Conservation (phyloP, 2,888 invertebrate genomes). For the Acleris emargana region DNA sequence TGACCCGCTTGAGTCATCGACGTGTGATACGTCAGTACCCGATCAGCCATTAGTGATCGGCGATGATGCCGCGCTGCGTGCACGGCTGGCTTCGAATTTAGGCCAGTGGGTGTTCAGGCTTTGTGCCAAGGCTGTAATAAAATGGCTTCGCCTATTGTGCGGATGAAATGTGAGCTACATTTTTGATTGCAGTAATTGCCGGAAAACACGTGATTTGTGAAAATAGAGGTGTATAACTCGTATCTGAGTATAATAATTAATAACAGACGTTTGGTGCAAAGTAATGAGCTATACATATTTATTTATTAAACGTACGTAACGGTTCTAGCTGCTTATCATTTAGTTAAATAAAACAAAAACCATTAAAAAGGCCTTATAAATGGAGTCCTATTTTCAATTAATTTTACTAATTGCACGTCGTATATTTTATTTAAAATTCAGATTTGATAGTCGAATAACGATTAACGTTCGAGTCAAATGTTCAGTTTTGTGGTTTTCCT, state of each 20-base stretch:
- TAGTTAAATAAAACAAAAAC: conserved; percentile 6
- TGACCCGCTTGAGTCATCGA: conserved; percentile 22
- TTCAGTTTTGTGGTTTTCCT: conserved; percentile 14
- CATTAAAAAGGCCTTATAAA: conserved; percentile 29
- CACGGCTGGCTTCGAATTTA: conserved; percentile 29
- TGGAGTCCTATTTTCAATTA: conserved; percentile 8
- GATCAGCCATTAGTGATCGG: conserved; percentile 10
- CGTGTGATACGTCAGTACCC: conserved; percentile 13
- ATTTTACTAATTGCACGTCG: neutral
- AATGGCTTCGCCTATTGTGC: conserved; percentile 20
- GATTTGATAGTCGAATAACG: conserved; percentile 19
- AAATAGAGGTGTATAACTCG: no score
- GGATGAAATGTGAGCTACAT: conserved; percentile 5
- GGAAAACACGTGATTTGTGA: no score
- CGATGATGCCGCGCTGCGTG: conserved; percentile 14
- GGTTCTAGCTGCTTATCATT: conserved; percentile 2
- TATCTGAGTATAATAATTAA: neutral
- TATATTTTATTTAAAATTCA: conserved; percentile 10
- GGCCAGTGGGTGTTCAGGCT: conserved; percentile 35
- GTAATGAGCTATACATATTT: neutral
- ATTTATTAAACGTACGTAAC: neutral
- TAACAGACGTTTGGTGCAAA: neutral
- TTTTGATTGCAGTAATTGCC: neutral
- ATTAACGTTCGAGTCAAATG: conserved; percentile 15
- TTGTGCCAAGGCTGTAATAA: conserved; percentile 35